phyloP scores from a whole-genome alignment of 2,888 invertebrate genomes.

The Parapristionchus giblindavisi region DNA sequence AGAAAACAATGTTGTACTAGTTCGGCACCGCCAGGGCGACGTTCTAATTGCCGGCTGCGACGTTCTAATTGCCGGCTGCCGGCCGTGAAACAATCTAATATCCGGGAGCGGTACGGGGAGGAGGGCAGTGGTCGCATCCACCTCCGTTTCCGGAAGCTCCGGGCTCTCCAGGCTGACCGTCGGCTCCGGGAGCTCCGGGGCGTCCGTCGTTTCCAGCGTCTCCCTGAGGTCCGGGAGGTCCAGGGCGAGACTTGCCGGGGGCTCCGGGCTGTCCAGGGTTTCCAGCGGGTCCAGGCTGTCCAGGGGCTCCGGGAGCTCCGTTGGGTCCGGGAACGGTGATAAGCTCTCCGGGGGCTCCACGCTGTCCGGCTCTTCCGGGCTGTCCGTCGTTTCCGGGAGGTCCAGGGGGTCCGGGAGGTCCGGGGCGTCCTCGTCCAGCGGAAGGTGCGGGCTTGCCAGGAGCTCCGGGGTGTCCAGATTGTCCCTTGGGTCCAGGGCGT shows the following conservation, averaged over 20 bases:
- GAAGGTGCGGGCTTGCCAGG: constrained; percentile 49
- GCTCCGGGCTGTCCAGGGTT: constrained; percentile 46
- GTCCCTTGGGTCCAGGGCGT: constrained; percentile 42
- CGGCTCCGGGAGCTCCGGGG: constrained; percentile 41
- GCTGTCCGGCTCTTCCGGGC: constrained; percentile 47
- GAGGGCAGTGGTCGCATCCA: constrained; percentile 38
- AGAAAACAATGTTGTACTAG: neutral
- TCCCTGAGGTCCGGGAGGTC: constrained; percentile 55
- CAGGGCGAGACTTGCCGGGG: constrained; percentile 49
- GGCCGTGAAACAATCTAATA: constrained; percentile 10
- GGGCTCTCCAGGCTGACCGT: constrained; percentile 54
- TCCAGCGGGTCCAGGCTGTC: constrained; percentile 50
- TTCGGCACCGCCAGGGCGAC: neutral
- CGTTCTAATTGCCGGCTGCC: neutral
- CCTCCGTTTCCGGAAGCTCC: constrained; percentile 50
- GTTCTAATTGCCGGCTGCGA: neutral
- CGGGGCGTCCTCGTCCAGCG: constrained; percentile 47
- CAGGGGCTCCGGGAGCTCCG: constrained; percentile 50
- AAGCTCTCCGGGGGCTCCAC: constrained; percentile 48
- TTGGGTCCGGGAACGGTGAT: constrained; percentile 39
- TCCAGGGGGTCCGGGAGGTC: constrained; percentile 50
- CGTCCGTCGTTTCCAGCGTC: constrained; percentile 41
- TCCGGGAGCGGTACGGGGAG: constrained; percentile 32
- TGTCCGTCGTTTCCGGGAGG: constrained; percentile 50
- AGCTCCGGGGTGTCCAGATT: constrained; percentile 45